A percentile compares a stretch with the other conserved stretches of the same genome.
phyloP scores from a whole-genome alignment of 1,140 invertebrate species.

The Vollenhovia emeryi region DNA sequence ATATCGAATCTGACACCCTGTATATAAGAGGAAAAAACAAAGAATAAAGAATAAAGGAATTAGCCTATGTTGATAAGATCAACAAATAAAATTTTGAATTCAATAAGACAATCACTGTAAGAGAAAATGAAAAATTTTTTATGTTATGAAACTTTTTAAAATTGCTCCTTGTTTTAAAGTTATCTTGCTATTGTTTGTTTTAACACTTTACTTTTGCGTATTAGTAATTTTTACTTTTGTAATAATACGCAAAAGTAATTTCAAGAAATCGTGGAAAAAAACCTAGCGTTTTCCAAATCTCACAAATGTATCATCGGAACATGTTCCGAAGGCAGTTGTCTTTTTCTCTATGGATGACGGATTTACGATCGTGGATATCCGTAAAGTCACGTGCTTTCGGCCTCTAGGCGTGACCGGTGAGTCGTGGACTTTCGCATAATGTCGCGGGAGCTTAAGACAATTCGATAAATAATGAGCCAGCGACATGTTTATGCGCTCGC shows the following conservation, averaged over 20 bases:
- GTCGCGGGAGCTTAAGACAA: conserved; percentile 71
- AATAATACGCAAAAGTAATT: too few relatives aligned
- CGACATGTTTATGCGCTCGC: conserved; percentile 79
- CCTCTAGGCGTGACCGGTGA: conserved; percentile 26
- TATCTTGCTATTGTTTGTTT: too few relatives aligned
- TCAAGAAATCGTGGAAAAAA: background rate
- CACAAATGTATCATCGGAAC: conserved; percentile 1
- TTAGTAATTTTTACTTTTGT: too few relatives aligned
- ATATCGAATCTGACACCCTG: too few relatives aligned
- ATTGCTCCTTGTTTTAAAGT: too few relatives aligned
- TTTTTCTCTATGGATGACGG: background rate
- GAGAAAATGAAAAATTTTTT: too few relatives aligned
- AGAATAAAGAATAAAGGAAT: too few relatives aligned
- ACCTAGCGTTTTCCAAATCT: background rate
- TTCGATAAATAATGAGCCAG: conserved; percentile 78
- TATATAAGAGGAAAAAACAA: too few relatives aligned
- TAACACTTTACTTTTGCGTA: background rate
- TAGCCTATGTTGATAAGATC: too few relatives aligned
- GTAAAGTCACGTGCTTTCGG: conserved; percentile 28
- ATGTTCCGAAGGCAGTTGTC: background rate
- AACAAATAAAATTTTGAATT: background rate
- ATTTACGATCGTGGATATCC: conserved; percentile 41
- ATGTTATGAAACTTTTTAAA: background rate
- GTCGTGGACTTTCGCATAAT: conserved; percentile 47
- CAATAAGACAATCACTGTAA: too few relatives aligned